A percentile compares a stretch with the other conserved stretches of the same genome.
These are phyloP conservation scores for Syndactyla subalaris DNA, from an alignment of 2,797 vertebrate genomes.

Conservation along the genomic window DNA sequence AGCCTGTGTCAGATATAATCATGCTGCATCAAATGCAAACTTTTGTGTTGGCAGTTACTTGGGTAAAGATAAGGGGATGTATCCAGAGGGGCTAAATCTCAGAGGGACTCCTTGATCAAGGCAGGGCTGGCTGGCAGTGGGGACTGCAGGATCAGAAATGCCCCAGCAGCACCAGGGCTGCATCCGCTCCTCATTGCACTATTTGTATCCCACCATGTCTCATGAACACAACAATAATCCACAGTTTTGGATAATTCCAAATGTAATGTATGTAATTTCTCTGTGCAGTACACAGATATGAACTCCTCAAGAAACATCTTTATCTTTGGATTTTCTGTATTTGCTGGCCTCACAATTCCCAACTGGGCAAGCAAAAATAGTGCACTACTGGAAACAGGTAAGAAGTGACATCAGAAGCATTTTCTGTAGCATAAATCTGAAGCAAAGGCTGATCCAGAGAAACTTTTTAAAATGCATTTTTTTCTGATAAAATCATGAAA, in stretches of 20 bases:
- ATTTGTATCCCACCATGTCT: not conserved
- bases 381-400: slow-evolving; percentile 86
- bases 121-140: not conserved
- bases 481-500: not conserved
- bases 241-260: not conserved
- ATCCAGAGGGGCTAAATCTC: not conserved
- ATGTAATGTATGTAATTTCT: not conserved
- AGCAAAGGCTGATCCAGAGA: not conserved
- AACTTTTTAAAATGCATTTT: not conserved
- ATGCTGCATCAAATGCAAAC: not conserved
- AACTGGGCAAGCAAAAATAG: slow-evolving; percentile 89
- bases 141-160: not conserved
- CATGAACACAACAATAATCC: not conserved
- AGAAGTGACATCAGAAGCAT: not conserved
- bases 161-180: not conserved
- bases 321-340: slow-evolving; percentile 96
- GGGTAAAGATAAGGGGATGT: not conserved
- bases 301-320: slow-evolving; percentile 97
- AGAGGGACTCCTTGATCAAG: not conserved
- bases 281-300: slow-evolving; percentile 90
- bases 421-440: not conserved
- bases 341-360: slow-evolving; percentile 88
- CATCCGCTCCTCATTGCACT: not conserved
- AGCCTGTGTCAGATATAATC: not conserved
- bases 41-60: not conserved